Evolutionary conservation across 2,888 invertebrate species (phyloP).

Genomic region (Rapana venosa): DNA sequence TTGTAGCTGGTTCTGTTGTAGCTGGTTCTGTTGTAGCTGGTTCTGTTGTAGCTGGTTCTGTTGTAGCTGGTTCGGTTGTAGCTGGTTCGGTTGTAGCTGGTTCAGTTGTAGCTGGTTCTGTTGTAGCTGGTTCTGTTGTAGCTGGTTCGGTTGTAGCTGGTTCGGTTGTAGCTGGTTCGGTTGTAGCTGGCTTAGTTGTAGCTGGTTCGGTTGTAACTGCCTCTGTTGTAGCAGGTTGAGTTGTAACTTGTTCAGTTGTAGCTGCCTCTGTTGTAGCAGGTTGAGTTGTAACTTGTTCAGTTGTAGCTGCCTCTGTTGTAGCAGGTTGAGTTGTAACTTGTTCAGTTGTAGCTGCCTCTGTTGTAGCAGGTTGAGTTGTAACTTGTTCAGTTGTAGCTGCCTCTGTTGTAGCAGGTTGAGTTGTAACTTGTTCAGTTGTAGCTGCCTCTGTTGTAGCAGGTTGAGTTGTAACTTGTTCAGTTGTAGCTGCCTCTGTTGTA

Average conservation of each 20-base stretch:
- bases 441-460: neutral
- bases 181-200: neutral
- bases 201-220: neutral
- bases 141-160: neutral
- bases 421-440: neutral
- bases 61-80: neutral
- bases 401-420: neutral
- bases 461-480: neutral
- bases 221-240: neutral
- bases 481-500: neutral
- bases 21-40: neutral
- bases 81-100: neutral
- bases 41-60: neutral
- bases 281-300: neutral
- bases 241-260: neutral
- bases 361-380: neutral
- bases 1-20: neutral
- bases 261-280: neutral
- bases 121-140: neutral
- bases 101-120: neutral
- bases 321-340: neutral
- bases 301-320: neutral
- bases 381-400: neutral
- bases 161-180: neutral
- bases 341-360: neutral